Conservation (phyloP, 2,888 invertebrate species). For the Abrostola triplasia region DNA sequence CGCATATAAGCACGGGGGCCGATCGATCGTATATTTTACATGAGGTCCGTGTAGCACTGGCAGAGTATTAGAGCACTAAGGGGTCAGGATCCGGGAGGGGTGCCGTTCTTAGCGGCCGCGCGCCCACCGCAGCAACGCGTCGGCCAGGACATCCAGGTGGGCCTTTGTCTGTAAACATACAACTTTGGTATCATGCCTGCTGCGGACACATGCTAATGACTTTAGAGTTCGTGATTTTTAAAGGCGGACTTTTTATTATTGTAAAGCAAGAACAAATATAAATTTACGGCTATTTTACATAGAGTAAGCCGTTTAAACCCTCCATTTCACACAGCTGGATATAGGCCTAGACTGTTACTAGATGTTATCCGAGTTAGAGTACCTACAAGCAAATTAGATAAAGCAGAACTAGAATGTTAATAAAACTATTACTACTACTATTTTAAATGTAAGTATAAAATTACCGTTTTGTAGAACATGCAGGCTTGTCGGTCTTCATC, state of each 20-base stretch:
- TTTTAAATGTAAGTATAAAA: slow-evolving; percentile 20
- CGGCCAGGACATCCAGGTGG: slow-evolving; percentile 97
- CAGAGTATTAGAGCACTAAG: slow-evolving; percentile 70
- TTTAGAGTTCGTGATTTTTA: too few species aligned
- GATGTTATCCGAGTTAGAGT: neutral
- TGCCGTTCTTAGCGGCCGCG: slow-evolving; percentile 93
- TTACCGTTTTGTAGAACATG: slow-evolving; percentile 99
- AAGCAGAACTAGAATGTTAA: too few species aligned
- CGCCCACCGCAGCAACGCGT: slow-evolving; percentile 97
- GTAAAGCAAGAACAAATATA: too few species aligned
- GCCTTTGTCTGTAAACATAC: slow-evolving; percentile 95
- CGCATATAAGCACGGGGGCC: slow-evolving; percentile 71
- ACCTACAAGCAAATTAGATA: too few species aligned
- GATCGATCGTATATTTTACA: slow-evolving; percentile 70
- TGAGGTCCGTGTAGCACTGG: slow-evolving; percentile 75
- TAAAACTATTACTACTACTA: too few species aligned
- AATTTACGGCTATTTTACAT: too few species aligned
- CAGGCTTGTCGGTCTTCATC: slow-evolving; percentile 97
- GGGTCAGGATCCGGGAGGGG: slow-evolving; percentile 69
- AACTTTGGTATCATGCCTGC: slow-evolving; percentile 6
- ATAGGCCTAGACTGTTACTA: too few species aligned
- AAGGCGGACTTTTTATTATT: too few species aligned
- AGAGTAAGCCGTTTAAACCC: too few species aligned
- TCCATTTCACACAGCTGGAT: neutral
- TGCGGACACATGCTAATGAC: neutral